Evolutionary conservation across 2,888 invertebrate genomes (phyloP).

Genomic region (Liopterus haemorrhoidalis): DNA sequence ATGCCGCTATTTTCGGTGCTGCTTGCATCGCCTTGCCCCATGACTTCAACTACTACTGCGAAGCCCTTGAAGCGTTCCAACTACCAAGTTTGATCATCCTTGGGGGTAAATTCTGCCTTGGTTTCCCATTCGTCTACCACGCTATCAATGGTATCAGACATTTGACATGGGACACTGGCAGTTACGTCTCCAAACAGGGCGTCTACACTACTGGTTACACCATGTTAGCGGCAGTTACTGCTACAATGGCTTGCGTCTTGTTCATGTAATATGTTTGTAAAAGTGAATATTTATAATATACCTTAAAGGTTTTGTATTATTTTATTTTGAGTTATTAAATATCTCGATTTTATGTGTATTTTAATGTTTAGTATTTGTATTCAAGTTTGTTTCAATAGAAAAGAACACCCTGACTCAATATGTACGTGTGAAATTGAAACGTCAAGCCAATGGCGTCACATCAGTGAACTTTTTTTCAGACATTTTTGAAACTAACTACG

Average conservation of each 20-base stretch:
- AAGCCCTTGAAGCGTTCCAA: conserved; percentile 14
- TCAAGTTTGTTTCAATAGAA: no score
- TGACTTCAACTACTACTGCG: conserved; percentile 12
- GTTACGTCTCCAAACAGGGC: conserved; percentile 13
- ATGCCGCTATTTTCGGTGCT: conserved; percentile 11
- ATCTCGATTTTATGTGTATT: no score
- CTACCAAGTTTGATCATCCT: conserved; percentile 10
- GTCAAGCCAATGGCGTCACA: no score
- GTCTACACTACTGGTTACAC: conserved; percentile 15
- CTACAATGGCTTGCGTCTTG: conserved; percentile 12
- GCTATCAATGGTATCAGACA: conserved; percentile 18
- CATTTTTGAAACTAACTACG: no score
- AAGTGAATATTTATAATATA: no score
- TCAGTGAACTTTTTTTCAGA: no score
- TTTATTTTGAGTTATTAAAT: no score
- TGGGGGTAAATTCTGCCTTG: conserved; percentile 13
- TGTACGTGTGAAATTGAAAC: no score
- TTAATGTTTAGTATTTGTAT: no score
- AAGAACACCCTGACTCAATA: no score
- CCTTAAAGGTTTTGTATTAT: no score
- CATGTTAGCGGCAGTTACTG: conserved; percentile 12
- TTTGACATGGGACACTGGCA: conserved; percentile 20
- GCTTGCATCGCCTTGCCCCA: conserved; percentile 9
- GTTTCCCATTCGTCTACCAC: conserved; percentile 17
- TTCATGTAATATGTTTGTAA: no score